Evolutionary conservation across 1,140 invertebrate genomes (phyloP).

Genomic region (Phthorimaea operculella): DNA sequence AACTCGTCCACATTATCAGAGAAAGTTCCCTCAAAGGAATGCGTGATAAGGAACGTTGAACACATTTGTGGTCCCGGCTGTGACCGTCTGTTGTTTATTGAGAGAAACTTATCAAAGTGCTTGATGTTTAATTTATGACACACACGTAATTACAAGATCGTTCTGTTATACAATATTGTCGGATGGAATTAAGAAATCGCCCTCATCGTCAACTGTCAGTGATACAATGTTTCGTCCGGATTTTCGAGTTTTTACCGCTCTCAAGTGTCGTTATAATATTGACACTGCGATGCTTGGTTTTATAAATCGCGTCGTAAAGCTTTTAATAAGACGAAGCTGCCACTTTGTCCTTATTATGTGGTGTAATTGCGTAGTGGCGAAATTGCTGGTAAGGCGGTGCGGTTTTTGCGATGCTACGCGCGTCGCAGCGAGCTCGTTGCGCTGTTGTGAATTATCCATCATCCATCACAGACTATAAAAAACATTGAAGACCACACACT

Average conservation of each 20-base stretch:
- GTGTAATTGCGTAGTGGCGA: constrained; percentile 40
- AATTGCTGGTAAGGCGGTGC: constrained; percentile 35
- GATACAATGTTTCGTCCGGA: too few species aligned
- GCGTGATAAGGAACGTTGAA: constrained; percentile 22
- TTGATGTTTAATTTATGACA: too few species aligned
- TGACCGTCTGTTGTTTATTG: too few species aligned
- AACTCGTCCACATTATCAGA: constrained; percentile 46
- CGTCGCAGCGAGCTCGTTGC: constrained; percentile 4
- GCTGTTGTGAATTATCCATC: too few species aligned
- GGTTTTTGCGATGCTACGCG: constrained; percentile 37
- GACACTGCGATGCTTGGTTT: not conserved
- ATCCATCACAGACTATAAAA: too few species aligned
- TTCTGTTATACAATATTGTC: too few species aligned
- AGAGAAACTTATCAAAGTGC: too few species aligned
- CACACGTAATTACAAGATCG: too few species aligned
- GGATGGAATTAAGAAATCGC: too few species aligned
- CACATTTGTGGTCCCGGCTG: not conserved
- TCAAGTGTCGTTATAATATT: not conserved
- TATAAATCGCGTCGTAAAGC: not conserved
- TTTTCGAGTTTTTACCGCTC: too few species aligned
- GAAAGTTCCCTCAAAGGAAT: constrained; percentile 51
- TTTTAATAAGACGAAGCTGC: not conserved
- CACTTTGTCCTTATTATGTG: constrained; percentile 9
- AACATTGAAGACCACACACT: too few species aligned
- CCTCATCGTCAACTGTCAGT: too few species aligned